These are phyloP conservation scores for Astyanax mexicanus DNA, from an alignment of 2,797 vertebrate genomes.

Conservation along the genomic window DNA sequence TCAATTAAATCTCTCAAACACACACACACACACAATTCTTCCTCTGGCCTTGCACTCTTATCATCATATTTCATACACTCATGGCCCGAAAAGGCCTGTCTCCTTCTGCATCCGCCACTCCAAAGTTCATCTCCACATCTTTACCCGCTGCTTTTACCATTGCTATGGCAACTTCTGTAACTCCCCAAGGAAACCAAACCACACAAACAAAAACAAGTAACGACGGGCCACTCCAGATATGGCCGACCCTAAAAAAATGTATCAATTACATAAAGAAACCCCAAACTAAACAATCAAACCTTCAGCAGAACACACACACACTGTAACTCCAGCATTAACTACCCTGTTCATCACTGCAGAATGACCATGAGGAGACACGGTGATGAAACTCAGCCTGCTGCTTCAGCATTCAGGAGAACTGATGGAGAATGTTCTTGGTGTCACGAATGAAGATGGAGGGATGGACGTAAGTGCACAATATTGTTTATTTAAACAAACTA, in stretches of 20 bases:
- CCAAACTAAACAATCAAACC: constrained; percentile 7
- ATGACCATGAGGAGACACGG: not conserved
- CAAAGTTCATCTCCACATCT: constrained; percentile 52
- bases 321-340: constrained; percentile 7
- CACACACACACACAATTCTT: not conserved
- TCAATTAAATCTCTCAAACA: constrained; percentile 31
- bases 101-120: constrained; percentile 26
- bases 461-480: too few species aligned
- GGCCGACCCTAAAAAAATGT: constrained; percentile 60
- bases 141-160: constrained; percentile 56
- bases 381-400: not conserved
- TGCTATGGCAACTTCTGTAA: constrained; percentile 62
- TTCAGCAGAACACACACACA: not conserved
- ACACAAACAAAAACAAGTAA: constrained; percentile 72
- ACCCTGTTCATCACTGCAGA: constrained; percentile 10
- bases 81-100: not conserved
- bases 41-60: not conserved
- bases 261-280: constrained; percentile 62
- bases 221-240: constrained; percentile 57
- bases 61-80: constrained; percentile 16
- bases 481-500: too few species aligned
- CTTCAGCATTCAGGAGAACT: not conserved
- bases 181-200: constrained; percentile 68
- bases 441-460: too few species aligned
- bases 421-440: not conserved